Conservation (phyloP, 2,888 invertebrate genomes). For the Nebria brevicollis region DNA sequence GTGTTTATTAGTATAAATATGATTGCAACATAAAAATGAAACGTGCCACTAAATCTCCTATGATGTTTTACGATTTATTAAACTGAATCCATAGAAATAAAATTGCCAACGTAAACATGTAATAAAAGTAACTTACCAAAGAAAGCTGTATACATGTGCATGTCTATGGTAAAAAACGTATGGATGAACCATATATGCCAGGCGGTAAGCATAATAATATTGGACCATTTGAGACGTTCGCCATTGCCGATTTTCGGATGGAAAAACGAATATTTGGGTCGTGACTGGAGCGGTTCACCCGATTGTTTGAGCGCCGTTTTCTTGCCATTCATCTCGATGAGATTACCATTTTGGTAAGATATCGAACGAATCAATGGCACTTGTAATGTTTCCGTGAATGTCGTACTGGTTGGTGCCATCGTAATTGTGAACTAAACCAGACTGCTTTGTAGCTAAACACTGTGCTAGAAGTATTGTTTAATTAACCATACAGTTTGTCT, state of each 20-base stretch:
- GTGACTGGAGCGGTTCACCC: not conserved
- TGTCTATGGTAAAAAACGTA: not conserved
- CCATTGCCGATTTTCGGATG: conserved; percentile 30
- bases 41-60: not conserved
- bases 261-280: not conserved
- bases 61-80: too few species aligned
- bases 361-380: not conserved
- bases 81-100: too few species aligned
- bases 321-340: not conserved
- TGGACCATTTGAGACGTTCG: conserved; percentile 28
- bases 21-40: too few species aligned
- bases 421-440: not conserved
- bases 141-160: not conserved
- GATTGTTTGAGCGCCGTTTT: not conserved
- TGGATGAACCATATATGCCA: conserved; percentile 28
- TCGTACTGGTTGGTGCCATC: conserved; percentile 36
- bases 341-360: conserved; percentile 20
- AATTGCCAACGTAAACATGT: too few species aligned
- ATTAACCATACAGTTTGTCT: too few species aligned
- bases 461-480: not conserved
- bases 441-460: not conserved
- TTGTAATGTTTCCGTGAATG: conserved; percentile 24
- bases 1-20: too few species aligned
- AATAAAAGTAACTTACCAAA: conserved; percentile 27
- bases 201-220: conserved; percentile 23